phyloP scores from a whole-genome alignment of 2,888 invertebrate species.

The Pachycephus smyrnensis region DNA sequence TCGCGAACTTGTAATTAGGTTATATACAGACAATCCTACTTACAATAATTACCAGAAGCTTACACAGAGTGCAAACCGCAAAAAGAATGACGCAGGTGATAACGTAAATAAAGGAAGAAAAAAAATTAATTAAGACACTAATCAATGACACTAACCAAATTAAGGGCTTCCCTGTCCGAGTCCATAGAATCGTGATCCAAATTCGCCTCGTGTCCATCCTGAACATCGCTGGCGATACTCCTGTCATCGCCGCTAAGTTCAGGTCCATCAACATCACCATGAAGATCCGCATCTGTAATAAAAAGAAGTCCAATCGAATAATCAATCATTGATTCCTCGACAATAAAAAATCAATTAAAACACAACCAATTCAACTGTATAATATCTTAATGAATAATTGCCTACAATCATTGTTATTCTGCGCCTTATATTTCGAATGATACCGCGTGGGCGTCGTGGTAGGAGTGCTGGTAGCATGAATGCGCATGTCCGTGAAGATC shows the following conservation, averaged over 20 bases:
- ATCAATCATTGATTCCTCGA: constrained; percentile 6
- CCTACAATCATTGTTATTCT: constrained; percentile 65
- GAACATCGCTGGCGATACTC: constrained; percentile 72
- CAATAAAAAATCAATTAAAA: constrained; percentile 6
- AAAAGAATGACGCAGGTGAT: not conserved
- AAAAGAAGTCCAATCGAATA: constrained; percentile 25
- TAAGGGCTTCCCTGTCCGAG: constrained; percentile 74
- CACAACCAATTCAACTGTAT: constrained; percentile 2
- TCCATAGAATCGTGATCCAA: constrained; percentile 75
- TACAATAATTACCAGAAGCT: not conserved
- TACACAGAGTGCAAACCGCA: not conserved
- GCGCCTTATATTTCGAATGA: constrained; percentile 57
- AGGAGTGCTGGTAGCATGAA: constrained; percentile 63
- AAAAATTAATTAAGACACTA: not conserved
- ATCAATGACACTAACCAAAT: constrained; percentile 69
- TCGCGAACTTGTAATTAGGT: not conserved
- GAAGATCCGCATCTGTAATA: constrained; percentile 72
- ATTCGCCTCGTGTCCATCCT: constrained; percentile 68
- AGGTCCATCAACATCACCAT: constrained; percentile 72
- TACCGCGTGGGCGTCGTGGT: constrained; percentile 61
- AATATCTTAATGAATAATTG: constrained; percentile 12
- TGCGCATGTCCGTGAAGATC: constrained; percentile 64
- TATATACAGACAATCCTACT: not conserved
- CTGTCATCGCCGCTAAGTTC: constrained; percentile 75
- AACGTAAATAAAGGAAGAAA: not conserved